Evolutionary conservation across 2,797 vertebrate genomes (phyloP), one percentile per base, ranked within the genome.

Genomic region (Brachyalestes nurse): DNA sequence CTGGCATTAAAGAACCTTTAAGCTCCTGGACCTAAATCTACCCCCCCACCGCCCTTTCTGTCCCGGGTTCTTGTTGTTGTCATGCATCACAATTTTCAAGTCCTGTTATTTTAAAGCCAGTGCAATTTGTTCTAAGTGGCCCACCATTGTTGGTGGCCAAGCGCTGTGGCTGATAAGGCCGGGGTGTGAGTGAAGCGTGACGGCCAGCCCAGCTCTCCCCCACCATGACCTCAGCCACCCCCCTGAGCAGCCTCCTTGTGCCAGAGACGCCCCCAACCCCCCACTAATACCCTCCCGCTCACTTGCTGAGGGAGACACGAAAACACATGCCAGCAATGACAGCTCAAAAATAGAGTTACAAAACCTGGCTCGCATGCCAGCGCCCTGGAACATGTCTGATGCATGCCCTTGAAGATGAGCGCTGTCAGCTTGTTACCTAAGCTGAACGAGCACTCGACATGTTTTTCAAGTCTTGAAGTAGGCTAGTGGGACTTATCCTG

Each of bases 111-210:
- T 81, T 88, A 85, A 87, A 88, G 86, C 82, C 82, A 80, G 74
- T 70, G 84, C 70, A 86, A 86, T 90, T 90, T 79, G 81, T 88
- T 67, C 83, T 77, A 83, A 90, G 87, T 87, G 84, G 79, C 83
- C 78, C 66, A 69, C 65, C 64, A 88, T 88, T 90, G 84, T 92
- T 82, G 76, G 28, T 19, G 80, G 79, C 87, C 81, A 78, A 61
- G 72, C 76, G 77, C 45, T 69, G 28, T 9, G 64, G 75, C 79
- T 87, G 87, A 86, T 85, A 84, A 85, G 79, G 72, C 42, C 25
- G 38, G 82, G 80, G 79, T 73, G 79, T 53, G 67, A 69, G 74
- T 85, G 77, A 81, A 72, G 82, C 85, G 55, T 85, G 83, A 85
- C 81, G 62, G 45, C 71, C 81, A 72, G 71, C 10, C 76, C 81